Evolutionary conservation across 2,888 invertebrate species (phyloP).

Genomic region (Drosophila nr. medialis): DNA sequence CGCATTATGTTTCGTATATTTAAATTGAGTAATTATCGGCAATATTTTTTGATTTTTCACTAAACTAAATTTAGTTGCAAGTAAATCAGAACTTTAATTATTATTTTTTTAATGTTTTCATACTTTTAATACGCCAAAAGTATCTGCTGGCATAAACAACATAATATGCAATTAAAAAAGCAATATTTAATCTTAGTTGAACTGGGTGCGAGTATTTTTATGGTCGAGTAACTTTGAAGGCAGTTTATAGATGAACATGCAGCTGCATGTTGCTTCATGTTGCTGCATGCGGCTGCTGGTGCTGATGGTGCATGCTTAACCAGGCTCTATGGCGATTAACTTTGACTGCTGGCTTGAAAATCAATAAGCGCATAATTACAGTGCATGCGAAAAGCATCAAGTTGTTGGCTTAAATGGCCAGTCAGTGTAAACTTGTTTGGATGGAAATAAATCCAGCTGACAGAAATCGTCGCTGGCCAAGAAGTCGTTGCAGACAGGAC

Average conservation of each 20-base stretch:
- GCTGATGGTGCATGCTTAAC: constrained; percentile 55
- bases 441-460: constrained; percentile 72
- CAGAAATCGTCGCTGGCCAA: constrained; percentile 17
- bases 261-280: constrained; percentile 12
- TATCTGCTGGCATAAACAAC: background rate
- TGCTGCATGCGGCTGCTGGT: constrained; percentile 4
- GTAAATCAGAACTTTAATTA: background rate
- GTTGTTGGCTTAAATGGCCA: constrained; percentile 8
- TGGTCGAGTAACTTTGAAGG: constrained; percentile 1
- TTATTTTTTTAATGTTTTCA: background rate
- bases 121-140: background rate
- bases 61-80: background rate
- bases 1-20: background rate
- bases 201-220: constrained; percentile 9
- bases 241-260: background rate
- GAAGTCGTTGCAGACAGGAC: constrained; percentile 41
- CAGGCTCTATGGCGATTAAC: constrained; percentile 50
- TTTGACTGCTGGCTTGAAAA: constrained; percentile 57
- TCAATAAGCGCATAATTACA: constrained; percentile 73
- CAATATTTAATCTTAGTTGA: background rate
- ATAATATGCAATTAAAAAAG: background rate
- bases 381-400: constrained; percentile 22
- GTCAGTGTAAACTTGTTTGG: constrained; percentile 41
- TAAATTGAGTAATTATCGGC: background rate
- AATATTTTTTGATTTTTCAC: background rate